Evolutionary conservation across 2,113 vertebrate species (phyloP), one percentile per base, ranked within the genome.

Genomic region (Lipophrys pholis): DNA sequence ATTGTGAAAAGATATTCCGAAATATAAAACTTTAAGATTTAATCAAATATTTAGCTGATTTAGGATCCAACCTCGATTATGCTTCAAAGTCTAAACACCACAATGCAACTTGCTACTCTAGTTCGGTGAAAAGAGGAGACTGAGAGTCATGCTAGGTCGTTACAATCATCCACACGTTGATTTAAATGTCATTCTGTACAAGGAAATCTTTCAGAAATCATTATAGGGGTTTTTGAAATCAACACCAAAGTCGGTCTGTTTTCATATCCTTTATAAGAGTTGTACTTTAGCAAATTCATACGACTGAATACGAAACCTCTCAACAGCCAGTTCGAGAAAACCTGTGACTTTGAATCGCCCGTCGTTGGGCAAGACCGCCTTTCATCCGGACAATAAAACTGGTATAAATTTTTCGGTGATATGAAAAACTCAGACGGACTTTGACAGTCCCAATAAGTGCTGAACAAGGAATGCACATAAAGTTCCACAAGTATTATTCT

Each of bases 391-490:
- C 76, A 73, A 78, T 73, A 88, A 89, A 89, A 76, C 58, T 78
- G 82, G 80, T 80, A 84, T 66, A 86, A 82, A 85, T 59, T 78
- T 66, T 85, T 51, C 43, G 93, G 93, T 93, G 93, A 95, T 94
- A 95, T 95, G 94, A 95, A 94, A 95, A 93, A 93, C 92, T 94
- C 94, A 94, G 95, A 95, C 91, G 83, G 94, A 95, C 96, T 84
- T 83, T 78, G 95, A 95, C 94, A 94, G 95, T 95, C 80, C 62
- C 81, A 70, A 80, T 86, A 98, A 96, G 95, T 95, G 93, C 94
- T 93, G 91, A 94, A 95, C 91, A 88, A 94, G 94, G 95, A 93
- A 96, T 95, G 93, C 95, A 94, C 95, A 94, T 79, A 89, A 92
- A 95, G 93, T 93, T 93, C 88, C 88, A 89, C 93, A 91, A 91